phyloP scores from a whole-genome alignment of 2,797 vertebrate species.

The Ptychobarbus kaznakovi region DNA sequence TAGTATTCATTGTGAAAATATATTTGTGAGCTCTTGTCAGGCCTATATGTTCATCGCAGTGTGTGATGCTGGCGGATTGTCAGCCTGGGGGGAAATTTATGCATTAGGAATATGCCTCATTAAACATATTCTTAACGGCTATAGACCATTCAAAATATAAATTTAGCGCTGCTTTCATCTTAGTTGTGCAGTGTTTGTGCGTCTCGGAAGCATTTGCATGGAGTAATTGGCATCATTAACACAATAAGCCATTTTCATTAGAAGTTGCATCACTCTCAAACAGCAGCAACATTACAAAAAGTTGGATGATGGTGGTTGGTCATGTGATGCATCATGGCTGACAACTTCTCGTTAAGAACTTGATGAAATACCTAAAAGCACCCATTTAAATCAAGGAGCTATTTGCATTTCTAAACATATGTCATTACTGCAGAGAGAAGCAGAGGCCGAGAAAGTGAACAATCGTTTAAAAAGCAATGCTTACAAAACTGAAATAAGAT shows the following conservation, averaged over 20 bases:
- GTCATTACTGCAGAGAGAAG: background rate
- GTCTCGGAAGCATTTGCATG: constrained; percentile 7
- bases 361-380: background rate
- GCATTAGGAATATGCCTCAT: constrained; percentile 37
- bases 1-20: constrained; percentile 37
- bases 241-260: constrained; percentile 5
- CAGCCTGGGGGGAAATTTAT: constrained; percentile 26
- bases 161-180: constrained; percentile 30
- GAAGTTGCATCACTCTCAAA: background rate
- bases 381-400: background rate
- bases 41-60: background rate
- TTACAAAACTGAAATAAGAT: background rate
- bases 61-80: constrained; percentile 6
- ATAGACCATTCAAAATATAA: constrained; percentile 28
- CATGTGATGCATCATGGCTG: background rate
- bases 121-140: constrained; percentile 28
- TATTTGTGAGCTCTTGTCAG: constrained; percentile 25
- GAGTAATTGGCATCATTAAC: constrained; percentile 25
- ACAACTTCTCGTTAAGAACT: background rate
- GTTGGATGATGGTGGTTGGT: background rate
- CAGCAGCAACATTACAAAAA: background rate
- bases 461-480: background rate
- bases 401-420: background rate
- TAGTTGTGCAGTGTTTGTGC: background rate
- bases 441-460: background rate